phyloP scores from a whole-genome alignment of 2,797 vertebrate genomes.

The Hippopotamyrus pictus region DNA sequence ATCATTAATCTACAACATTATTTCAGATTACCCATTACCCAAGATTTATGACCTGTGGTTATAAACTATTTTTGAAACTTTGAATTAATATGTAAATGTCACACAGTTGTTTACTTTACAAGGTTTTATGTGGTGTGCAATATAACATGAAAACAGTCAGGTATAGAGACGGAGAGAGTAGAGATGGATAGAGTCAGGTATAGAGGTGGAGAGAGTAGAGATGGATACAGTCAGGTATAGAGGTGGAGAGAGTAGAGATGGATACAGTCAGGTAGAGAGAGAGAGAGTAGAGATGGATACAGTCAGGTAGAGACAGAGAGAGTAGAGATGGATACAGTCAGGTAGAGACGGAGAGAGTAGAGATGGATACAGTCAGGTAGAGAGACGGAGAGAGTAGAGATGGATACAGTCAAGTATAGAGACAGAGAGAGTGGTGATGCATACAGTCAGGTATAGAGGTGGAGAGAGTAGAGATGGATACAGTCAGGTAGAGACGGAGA shows the following conservation, averaged over 20 bases:
- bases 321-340: not conserved
- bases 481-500: not conserved
- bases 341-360: not conserved
- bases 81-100: not conserved
- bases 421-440: not conserved
- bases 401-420: not conserved
- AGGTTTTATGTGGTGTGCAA: not conserved
- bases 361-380: not conserved
- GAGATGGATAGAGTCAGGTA: not conserved
- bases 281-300: not conserved
- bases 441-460: conserved; percentile 12
- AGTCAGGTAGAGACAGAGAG: not conserved
- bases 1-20: not conserved
- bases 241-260: not conserved
- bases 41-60: not conserved
- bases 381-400: not conserved
- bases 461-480: not conserved
- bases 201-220: not conserved
- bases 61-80: not conserved
- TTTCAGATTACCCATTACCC: not conserved
- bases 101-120: not conserved
- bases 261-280: conserved; percentile 12
- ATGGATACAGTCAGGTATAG: not conserved
- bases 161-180: not conserved
- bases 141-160: not conserved